These are phyloP conservation scores for Meles meles DNA, from an alignment of 2,113 vertebrate species.

Conservation along the genomic window DNA sequence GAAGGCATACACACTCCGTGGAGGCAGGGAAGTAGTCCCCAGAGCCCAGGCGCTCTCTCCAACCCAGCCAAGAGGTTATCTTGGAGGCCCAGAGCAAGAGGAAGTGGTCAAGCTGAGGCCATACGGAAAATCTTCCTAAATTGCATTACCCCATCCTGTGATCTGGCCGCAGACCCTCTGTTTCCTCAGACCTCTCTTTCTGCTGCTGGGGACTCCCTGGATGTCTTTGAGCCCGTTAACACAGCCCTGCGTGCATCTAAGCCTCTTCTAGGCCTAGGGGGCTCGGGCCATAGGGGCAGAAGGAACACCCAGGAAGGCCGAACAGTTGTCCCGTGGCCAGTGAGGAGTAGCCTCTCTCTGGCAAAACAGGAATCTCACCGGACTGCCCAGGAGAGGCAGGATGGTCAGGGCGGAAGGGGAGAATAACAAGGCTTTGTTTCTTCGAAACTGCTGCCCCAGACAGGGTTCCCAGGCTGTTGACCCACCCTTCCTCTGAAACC, in stretches of 20 bases:
- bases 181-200: neutral
- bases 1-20: neutral
- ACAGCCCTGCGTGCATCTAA: neutral
- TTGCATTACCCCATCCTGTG: conserved; percentile 22
- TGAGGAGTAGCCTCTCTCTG: neutral
- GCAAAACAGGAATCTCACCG: neutral
- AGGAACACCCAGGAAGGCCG: neutral
- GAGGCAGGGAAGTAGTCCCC: neutral
- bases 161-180: conserved; percentile 30
- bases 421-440: conserved; percentile 52
- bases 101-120: conserved; percentile 57
- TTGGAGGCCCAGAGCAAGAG: conserved; percentile 26
- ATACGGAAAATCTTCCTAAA: conserved; percentile 63
- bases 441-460: conserved; percentile 51
- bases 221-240: neutral
- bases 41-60: neutral
- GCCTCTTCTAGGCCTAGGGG: neutral
- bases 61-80: neutral
- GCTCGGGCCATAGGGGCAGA: neutral
- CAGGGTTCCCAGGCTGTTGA: conserved; percentile 57
- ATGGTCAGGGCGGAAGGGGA: conserved; percentile 35
- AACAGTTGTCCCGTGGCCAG: neutral
- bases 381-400: neutral
- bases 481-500: conserved; percentile 55
- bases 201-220: neutral